phyloP scores from a whole-genome alignment of 2,797 vertebrate species.

The Poliocrania exsul region DNA sequence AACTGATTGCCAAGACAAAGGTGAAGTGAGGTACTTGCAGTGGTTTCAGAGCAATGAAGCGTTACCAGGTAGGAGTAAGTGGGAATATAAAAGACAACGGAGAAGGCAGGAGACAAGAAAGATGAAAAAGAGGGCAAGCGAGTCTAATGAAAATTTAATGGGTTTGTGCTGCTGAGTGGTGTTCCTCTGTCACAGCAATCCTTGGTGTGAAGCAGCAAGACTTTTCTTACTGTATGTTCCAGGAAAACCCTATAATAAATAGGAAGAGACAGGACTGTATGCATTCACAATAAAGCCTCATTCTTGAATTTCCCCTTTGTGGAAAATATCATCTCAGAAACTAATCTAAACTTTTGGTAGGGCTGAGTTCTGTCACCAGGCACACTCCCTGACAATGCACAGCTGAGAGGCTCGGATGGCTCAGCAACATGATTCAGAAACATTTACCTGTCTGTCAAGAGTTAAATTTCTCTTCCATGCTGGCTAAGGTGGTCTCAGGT shows the following conservation, averaged over 20 bases:
- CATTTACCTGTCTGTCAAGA: background rate
- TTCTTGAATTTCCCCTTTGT: background rate
- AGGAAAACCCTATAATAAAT: background rate
- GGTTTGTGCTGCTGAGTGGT: slow-evolving; percentile 11
- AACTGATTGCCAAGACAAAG: background rate
- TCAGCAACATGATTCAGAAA: background rate
- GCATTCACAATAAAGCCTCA: background rate
- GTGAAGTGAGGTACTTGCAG: background rate
- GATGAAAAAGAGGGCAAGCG: slow-evolving; percentile 59
- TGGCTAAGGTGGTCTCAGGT: background rate
- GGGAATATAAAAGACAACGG: background rate
- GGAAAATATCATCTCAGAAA: background rate
- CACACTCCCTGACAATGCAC: background rate
- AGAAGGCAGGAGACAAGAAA: slow-evolving; percentile 33
- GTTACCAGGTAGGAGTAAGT: slow-evolving; percentile 15
- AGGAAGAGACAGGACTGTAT: slow-evolving; percentile 10
- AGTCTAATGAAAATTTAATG: slow-evolving; percentile 60
- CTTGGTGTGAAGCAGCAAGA: slow-evolving; percentile 13
- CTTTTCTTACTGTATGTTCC: background rate
- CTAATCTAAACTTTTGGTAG: background rate
- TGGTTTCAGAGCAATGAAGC: slow-evolving; percentile 4
- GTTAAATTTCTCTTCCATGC: background rate
- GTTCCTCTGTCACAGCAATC: slow-evolving; percentile 39
- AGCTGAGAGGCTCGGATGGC: background rate
- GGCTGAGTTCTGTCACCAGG: background rate